Percentiles rank a stretch among this genome's conserved stretches.
Conservation (phyloP, 2,797 vertebrate species). For the Picus viridis region DNA sequence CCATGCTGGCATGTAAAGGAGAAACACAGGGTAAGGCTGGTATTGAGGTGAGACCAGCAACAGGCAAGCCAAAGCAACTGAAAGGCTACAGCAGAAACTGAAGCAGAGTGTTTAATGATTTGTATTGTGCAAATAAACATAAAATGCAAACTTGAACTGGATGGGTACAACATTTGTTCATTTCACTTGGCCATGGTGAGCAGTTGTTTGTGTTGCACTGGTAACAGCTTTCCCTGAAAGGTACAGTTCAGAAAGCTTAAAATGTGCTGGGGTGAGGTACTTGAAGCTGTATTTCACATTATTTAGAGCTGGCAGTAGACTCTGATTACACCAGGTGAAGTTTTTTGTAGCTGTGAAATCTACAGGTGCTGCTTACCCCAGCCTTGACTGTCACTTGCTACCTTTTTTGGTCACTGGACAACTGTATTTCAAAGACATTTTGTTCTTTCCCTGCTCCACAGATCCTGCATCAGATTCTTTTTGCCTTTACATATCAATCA, state of each 20-base stretch:
- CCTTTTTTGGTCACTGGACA: background rate
- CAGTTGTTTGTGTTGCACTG: background rate
- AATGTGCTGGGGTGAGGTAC: background rate
- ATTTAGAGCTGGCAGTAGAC: background rate
- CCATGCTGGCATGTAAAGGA: background rate
- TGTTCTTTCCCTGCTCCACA: background rate
- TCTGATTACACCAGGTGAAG: background rate
- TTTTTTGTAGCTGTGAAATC: background rate
- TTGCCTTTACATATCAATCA: background rate
- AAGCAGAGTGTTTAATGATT: background rate
- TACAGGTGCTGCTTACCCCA: rapidly evolving
- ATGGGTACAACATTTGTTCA: background rate
- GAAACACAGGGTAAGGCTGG: background rate
- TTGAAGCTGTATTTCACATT: background rate
- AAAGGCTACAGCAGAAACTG: background rate
- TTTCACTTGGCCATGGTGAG: background rate
- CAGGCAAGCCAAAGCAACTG: background rate
- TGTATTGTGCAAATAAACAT: conserved; percentile 64
- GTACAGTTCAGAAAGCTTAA: background rate
- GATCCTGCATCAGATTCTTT: background rate
- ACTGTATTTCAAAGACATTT: background rate
- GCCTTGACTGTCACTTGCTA: background rate
- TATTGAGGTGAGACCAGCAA: background rate
- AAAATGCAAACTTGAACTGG: conserved; percentile 24
- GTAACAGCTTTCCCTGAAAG: background rate